These are phyloP conservation scores for Heliothis virescens DNA, from an alignment of 1,140 invertebrate genomes.

Conservation along the genomic window DNA sequence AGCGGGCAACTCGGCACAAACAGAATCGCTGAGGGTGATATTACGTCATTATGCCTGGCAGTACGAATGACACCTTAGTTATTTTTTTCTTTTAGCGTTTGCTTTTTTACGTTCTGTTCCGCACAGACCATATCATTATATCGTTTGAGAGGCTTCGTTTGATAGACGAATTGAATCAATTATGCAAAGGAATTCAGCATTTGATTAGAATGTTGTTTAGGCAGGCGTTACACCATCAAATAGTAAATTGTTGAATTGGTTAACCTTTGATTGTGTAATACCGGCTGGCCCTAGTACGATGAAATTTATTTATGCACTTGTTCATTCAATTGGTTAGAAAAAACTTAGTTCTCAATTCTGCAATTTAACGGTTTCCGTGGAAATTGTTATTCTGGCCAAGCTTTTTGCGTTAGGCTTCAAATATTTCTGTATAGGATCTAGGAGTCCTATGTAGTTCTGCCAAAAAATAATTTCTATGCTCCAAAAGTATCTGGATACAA, in stretches of 20 bases:
- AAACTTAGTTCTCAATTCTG: not conserved
- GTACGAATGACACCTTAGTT: conserved; percentile 84
- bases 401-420: conserved; percentile 40
- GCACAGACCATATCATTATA: conserved; percentile 69
- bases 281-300: not conserved
- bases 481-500: too few relatives aligned
- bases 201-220: conserved; percentile 65
- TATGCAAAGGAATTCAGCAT: conserved; percentile 84
- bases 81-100: conserved; percentile 79
- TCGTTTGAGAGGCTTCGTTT: conserved; percentile 62
- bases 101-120: conserved; percentile 72
- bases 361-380: not conserved
- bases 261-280: conserved; percentile 43
- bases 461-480: not conserved
- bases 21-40: conserved; percentile 81
- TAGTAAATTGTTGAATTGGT: conserved; percentile 23
- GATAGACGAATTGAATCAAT: conserved; percentile 56
- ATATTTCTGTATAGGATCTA: conserved; percentile 7
- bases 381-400: conserved; percentile 33
- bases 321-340: conserved; percentile 14
- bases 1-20: conserved; percentile 71
- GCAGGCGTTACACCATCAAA: conserved; percentile 44
- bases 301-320: conserved; percentile 2
- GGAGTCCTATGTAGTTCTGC: not conserved
- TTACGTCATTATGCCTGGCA: conserved; percentile 83